Base-by-base conservation (phyloP, 2,113 vertebrate species). In the Oncorhynchus tshawytscha region DNA sequence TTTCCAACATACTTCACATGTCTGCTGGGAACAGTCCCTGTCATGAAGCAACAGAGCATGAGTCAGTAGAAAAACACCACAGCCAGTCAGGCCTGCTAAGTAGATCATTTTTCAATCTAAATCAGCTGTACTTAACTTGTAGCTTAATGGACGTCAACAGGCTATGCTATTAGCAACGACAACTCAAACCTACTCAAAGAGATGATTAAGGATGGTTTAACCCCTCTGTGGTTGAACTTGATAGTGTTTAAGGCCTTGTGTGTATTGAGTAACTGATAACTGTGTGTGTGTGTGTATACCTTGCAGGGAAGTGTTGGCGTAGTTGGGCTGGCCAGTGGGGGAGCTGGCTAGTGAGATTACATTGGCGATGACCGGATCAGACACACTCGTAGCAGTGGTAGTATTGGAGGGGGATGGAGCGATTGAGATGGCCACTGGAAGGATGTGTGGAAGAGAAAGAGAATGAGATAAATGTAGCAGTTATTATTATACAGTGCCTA, bases 331-430 rank as follows among this genome's bases (percentile, higher is more conserved):
- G 70, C 89, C 94, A 60, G 92, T 90, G 65, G 94, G 93, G 64
- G 94, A 78, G 77, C 90, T 95, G 6, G 97, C 96, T 8, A 99
- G 94, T 0, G 97, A 99, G 60, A 99, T 92, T 66, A 98, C 98
- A 7, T 95, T 97, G 87, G 95, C 96, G 84, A 99, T 98, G 77
- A 98, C 94, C 3, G 97, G 97, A n/a, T 96, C 13, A 70, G 27
- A 3, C 22, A 68, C 24, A 67, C 51, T 20, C 13, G 71, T 27
- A n/a, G 72, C 6, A 20, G 2, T 80, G n/a, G 60, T 9, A 68
- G 80, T 1, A 13, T 77, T 2, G 16, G 24, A 3, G 0, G 64
- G 65, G 64, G 77, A 16, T 22, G 87, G 70, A 45, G 75, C 77
- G 4, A 70, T 77, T 72, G 84, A 39, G 3, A 72, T 20, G 20